These are phyloP conservation scores for Drosophila ohnishii DNA, from an alignment of 1,140 invertebrate species.

Conservation along the genomic window DNA sequence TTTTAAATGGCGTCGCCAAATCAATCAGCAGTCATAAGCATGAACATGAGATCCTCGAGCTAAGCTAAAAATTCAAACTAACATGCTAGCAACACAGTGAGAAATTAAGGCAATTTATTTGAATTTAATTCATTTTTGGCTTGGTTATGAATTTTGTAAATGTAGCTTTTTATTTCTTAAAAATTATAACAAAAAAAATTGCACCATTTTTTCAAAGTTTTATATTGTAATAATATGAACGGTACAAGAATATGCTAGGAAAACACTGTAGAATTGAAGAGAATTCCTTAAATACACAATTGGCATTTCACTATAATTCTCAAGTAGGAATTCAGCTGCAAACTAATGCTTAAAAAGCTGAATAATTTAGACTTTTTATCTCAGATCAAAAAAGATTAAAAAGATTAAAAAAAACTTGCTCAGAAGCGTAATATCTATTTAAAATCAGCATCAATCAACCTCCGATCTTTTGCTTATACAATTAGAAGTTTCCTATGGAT, in stretches of 20 bases:
- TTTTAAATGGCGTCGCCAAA: slow-evolving; percentile 26
- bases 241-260: too few species aligned
- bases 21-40: slow-evolving; percentile 26
- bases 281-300: neutral
- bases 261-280: neutral
- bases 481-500: neutral
- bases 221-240: too few species aligned
- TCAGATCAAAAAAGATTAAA: too few species aligned
- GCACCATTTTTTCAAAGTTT: too few species aligned
- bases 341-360: neutral
- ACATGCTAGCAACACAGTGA: neutral
- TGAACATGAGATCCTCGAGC: slow-evolving; percentile 13
- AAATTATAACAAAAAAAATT: too few species aligned
- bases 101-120: too few species aligned
- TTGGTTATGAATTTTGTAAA: too few species aligned
- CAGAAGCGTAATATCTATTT: neutral
- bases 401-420: too few species aligned
- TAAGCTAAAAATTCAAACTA: neutral
- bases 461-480: too few species aligned
- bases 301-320: neutral
- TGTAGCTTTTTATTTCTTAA: too few species aligned
- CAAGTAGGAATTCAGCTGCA: neutral
- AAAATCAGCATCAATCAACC: neutral
- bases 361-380: neutral
- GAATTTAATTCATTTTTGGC: too few species aligned